phyloP scores from a whole-genome alignment of 2,797 vertebrate genomes.

The Semaprochilodus insignis region DNA sequence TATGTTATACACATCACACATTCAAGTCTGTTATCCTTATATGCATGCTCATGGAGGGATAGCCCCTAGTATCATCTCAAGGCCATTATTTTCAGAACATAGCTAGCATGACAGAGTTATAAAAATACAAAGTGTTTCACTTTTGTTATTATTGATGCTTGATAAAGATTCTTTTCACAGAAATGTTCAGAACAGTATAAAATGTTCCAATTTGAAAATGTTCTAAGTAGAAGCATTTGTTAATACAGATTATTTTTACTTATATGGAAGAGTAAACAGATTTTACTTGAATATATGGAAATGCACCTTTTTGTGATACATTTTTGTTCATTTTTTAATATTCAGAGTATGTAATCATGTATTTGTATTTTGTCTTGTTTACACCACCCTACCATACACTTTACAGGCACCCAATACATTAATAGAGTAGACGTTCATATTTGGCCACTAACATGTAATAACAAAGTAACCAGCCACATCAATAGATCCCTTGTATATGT shows the following conservation, averaged over 20 bases:
- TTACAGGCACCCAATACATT: conserved; percentile 7
- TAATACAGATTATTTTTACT: conserved; percentile 16
- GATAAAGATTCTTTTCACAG: conserved; percentile 33
- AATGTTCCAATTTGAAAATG: conserved; percentile 8
- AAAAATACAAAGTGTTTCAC: conserved; percentile 22
- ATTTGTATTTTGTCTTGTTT: not conserved
- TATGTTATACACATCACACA: conserved; percentile 19
- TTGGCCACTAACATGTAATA: conserved; percentile 20
- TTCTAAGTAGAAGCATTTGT: not conserved
- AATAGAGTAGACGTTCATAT: not conserved
- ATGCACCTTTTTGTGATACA: not conserved
- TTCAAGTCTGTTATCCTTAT: not conserved
- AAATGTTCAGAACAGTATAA: conserved; percentile 5
- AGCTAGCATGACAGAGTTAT: not conserved
- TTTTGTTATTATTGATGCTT: conserved; percentile 21
- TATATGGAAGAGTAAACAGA: conserved; percentile 13
- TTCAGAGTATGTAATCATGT: not conserved
- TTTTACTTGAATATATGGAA: conserved; percentile 9
- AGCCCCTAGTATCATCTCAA: not conserved
- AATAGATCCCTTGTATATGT: conserved; percentile 20
- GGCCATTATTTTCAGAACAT: not conserved
- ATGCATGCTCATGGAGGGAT: not conserved
- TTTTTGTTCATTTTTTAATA: conserved; percentile 4
- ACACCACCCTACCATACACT: not conserved
- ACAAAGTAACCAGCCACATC: conserved; percentile 18